Conservation (phyloP, 2,113 vertebrate genomes). For the Cottus gobio region DNA sequence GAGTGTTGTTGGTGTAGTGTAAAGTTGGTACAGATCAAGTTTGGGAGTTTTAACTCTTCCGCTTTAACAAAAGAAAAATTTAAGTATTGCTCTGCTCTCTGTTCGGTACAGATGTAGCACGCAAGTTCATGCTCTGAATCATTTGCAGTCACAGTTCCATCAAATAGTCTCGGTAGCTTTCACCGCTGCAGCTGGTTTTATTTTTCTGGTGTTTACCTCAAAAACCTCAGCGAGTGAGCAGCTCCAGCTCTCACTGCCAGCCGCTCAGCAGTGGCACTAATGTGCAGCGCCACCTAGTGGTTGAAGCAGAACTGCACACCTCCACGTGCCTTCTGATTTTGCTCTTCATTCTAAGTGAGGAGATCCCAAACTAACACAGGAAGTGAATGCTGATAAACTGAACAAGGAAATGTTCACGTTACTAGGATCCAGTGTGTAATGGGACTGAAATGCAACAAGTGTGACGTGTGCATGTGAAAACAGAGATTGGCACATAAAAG, state of each 20-base stretch:
- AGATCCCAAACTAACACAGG: neutral
- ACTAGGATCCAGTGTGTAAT: neutral
- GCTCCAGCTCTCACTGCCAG: neutral
- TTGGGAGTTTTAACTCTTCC: neutral
- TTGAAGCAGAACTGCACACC: constrained; percentile 15
- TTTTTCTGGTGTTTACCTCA: constrained; percentile 34
- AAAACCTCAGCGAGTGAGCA: constrained; percentile 22
- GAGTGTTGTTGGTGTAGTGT: neutral
- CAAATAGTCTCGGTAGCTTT: constrained; percentile 1
- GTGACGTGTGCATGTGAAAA: neutral
- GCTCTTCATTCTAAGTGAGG: no score
- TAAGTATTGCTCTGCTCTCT: neutral
- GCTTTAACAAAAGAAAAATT: neutral
- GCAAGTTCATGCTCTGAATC: neutral
- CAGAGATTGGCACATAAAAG: neutral
- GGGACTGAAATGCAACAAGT: neutral
- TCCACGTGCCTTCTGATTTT: neutral
- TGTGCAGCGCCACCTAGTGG: constrained; percentile 70
- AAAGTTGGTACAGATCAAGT: neutral
- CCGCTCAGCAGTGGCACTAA: neutral
- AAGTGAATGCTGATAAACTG: neutral
- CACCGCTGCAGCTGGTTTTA: constrained; percentile 9
- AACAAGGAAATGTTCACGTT: neutral
- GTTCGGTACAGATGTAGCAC: neutral
- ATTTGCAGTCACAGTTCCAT: neutral